A percentile compares a stretch with the other conserved stretches of the same genome.
phyloP scores from a whole-genome alignment of 2,888 invertebrate species.

The Mythimna vitellina region DNA sequence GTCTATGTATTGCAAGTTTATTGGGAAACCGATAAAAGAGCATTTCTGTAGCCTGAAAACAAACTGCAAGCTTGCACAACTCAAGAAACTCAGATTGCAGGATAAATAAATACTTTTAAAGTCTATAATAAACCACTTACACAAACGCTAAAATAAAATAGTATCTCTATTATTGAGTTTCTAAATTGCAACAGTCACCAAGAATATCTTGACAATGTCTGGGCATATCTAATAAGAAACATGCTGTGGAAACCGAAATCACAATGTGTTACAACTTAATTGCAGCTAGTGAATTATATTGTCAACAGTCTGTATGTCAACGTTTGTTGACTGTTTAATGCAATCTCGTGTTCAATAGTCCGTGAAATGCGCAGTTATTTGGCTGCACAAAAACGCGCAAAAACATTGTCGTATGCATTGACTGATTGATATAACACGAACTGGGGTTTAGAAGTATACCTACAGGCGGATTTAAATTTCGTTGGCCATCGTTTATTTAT shows the following conservation, averaged over 20 bases:
- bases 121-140: too few species aligned
- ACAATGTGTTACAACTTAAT: conserved; percentile 20
- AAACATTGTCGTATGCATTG: neutral
- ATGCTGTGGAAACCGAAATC: neutral
- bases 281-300: conserved; percentile 28
- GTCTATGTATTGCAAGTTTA: neutral
- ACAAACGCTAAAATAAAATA: too few species aligned
- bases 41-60: too few species aligned
- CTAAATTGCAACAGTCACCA: neutral
- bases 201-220: neutral
- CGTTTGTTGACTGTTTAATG: conserved; percentile 21
- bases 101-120: too few species aligned
- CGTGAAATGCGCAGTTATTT: conserved; percentile 19
- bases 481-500: too few species aligned
- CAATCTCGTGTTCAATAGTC: conserved; percentile 11
- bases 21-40: neutral
- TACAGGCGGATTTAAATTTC: too few species aligned
- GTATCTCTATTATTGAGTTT: too few species aligned
- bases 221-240: neutral
- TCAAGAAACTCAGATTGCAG: too few species aligned
- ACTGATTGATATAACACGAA: conserved; percentile 10
- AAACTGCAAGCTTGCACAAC: too few species aligned
- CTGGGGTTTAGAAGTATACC: too few species aligned
- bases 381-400: neutral
- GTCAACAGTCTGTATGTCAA: conserved; percentile 35